phyloP scores from a whole-genome alignment of 2,888 invertebrate species.

The Pristionchus exspectatus region DNA sequence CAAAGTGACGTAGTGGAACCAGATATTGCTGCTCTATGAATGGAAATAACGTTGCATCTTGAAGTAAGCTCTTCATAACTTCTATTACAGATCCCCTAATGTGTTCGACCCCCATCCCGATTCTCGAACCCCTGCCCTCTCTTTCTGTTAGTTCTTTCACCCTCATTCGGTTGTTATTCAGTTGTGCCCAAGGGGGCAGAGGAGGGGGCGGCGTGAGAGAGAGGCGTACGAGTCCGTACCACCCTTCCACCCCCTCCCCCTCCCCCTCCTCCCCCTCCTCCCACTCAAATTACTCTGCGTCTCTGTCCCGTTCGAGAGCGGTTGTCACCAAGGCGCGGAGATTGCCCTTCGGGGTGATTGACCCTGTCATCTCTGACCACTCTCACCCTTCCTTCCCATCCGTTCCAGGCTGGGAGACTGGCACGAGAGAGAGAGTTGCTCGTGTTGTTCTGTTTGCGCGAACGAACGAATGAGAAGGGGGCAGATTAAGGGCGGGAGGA shows the following conservation, averaged over 20 bases:
- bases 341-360: not conserved
- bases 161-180: conserved; percentile 41
- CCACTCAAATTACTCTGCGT: conserved; percentile 23
- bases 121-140: not conserved
- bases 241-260: conserved; percentile 4
- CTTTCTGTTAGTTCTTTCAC: conserved; percentile 39
- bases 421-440: not conserved
- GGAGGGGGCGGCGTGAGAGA: not conserved
- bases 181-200: conserved; percentile 10
- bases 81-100: not conserved
- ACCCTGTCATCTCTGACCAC: not conserved
- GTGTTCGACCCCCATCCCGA: not conserved
- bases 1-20: not conserved
- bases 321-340: not conserved
- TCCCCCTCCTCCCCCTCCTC: conserved; percentile 8
- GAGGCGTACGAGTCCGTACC: conserved; percentile 22
- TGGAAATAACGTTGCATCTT: not conserved
- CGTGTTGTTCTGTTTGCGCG: conserved; percentile 17
- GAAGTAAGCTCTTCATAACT: not conserved
- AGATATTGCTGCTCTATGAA: not conserved
- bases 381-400: not conserved
- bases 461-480: not conserved
- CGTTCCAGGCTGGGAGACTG: conserved; percentile 26
- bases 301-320: conserved; percentile 32
- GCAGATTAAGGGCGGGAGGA: not conserved